Percentiles rank a stretch among this genome's conserved stretches.
phyloP scores from a whole-genome alignment of 1,140 invertebrate species.

The Lamellibrachia luymesi region DNA sequence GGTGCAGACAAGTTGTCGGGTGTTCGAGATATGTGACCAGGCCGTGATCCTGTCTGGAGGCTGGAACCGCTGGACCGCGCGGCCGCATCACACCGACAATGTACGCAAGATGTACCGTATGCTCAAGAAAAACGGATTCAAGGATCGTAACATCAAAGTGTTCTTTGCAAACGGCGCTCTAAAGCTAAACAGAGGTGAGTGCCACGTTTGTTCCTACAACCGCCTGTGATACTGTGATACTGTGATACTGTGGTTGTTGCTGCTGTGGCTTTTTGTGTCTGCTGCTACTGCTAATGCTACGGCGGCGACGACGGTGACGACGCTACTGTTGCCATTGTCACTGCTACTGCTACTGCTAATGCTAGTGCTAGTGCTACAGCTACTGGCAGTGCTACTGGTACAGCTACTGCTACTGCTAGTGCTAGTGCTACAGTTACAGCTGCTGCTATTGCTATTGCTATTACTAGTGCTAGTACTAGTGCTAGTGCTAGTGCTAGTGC shows the following conservation, averaged over 20 bases:
- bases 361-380: no score
- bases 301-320: background rate
- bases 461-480: no score
- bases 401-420: background rate
- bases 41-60: conserved; percentile 63
- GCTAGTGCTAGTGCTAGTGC: no score
- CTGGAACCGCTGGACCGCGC: conserved; percentile 60
- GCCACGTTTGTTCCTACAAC: background rate
- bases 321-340: no score
- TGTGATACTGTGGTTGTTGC: background rate
- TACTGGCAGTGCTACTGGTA: no score
- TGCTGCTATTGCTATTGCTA: no score
- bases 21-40: conserved; percentile 63
- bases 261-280: background rate
- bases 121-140: conserved; percentile 59
- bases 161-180: conserved; percentile 62
- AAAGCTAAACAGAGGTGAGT: conserved; percentile 21
- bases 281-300: background rate
- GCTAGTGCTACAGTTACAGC: no score
- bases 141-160: conserved; percentile 59
- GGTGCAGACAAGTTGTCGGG: conserved; percentile 56
- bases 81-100: conserved; percentile 49
- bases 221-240: background rate
- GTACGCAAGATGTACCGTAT: conserved; percentile 55
- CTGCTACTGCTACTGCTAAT: no score